phyloP scores from a whole-genome alignment of 2,888 invertebrate genomes.

The Hypercompe scribonia region DNA sequence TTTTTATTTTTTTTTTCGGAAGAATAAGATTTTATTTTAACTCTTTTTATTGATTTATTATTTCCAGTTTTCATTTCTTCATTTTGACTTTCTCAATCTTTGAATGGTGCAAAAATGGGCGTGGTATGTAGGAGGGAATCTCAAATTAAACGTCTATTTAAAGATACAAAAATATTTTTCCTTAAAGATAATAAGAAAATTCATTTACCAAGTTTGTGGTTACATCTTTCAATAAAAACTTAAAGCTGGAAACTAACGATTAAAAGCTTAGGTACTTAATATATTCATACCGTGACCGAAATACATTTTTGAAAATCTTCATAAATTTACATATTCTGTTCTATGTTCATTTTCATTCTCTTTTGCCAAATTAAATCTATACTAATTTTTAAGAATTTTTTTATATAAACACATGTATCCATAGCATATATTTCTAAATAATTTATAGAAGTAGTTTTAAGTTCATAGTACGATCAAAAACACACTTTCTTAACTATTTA shows the following conservation, averaged over 20 bases:
- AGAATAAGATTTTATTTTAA: neutral
- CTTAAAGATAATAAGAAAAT: too few species aligned
- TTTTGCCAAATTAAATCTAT: neutral
- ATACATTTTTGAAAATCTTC: neutral
- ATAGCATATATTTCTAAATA: neutral
- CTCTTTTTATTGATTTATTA: neutral
- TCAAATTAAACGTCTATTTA: too few species aligned
- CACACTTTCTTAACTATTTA: slow-evolving; percentile 19
- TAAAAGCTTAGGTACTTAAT: neutral
- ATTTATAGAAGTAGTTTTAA: neutral
- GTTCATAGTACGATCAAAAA: slow-evolving; percentile 1
- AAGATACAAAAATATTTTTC: too few species aligned
- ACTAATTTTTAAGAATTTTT: neutral
- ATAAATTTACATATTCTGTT: neutral
- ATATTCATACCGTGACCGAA: neutral
- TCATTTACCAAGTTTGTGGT: neutral
- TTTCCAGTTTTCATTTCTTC: neutral
- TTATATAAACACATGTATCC: neutral
- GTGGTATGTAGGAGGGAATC: too few species aligned
- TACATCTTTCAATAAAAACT: neutral
- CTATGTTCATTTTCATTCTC: neutral
- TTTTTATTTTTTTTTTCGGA: neutral
- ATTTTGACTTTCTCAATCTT: neutral
- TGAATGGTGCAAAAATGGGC: too few species aligned
- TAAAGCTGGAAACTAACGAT: neutral